Evolutionary conservation across 2,113 vertebrate genomes (phyloP).

Genomic region (Heteronetta atricapilla): DNA sequence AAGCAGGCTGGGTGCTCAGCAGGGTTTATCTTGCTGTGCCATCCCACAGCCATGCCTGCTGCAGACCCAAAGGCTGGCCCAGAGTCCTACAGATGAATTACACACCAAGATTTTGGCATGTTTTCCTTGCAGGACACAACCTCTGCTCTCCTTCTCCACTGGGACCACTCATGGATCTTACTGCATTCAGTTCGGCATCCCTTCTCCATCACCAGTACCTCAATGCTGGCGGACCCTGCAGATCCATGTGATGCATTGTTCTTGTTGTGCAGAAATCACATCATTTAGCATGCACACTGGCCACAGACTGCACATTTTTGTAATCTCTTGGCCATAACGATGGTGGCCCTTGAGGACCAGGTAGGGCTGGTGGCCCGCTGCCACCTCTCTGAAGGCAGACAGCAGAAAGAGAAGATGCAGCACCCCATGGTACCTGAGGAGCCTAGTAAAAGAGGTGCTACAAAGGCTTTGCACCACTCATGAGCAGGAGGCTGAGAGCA

Average conservation of each 20-base stretch:
- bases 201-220: slow-evolving; percentile 23
- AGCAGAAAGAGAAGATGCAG: background rate
- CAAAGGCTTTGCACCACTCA: background rate
- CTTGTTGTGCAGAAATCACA: background rate
- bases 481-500: background rate
- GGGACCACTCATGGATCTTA: background rate
- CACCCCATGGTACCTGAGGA: background rate
- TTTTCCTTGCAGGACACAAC: background rate
- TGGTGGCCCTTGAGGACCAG: background rate
- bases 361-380: background rate
- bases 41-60: background rate
- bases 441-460: background rate
- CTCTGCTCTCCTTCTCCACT: background rate
- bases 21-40: background rate
- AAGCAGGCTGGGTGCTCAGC: background rate
- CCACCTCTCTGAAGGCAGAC: background rate
- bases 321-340: background rate
- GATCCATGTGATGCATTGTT: background rate
- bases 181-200: slow-evolving; percentile 18
- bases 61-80: background rate
- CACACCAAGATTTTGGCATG: background rate
- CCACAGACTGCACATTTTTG: background rate
- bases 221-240: background rate
- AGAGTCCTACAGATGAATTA: background rate
- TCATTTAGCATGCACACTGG: background rate